Evolutionary conservation across 2,888 invertebrate species (phyloP).

Genomic region (Heliothis peltigera): DNA sequence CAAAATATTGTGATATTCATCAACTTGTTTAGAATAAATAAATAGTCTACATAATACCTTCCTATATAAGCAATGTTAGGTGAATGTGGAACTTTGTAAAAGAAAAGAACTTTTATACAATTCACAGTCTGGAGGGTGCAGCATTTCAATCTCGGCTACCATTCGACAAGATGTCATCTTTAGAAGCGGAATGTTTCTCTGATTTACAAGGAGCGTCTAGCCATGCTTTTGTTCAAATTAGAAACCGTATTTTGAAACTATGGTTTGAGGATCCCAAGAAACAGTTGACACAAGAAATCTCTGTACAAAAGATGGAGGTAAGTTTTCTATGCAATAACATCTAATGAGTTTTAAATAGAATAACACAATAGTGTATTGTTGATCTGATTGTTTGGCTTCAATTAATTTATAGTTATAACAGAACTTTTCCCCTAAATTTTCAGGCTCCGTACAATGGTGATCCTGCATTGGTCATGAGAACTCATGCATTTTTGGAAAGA

Average conservation of each 20-base stretch:
- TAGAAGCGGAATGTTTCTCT: conserved; percentile 97
- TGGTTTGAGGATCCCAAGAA: conserved; percentile 99
- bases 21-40: no score
- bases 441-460: conserved; percentile 98
- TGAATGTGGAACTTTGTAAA: no score
- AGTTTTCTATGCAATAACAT: conserved; percentile 20
- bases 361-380: no score
- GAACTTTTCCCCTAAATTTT: conserved; percentile 51
- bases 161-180: conserved; percentile 97
- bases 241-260: conserved; percentile 97
- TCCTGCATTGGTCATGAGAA: conserved; percentile 94
- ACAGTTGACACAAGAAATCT: conserved; percentile 95
- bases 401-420: background rate
- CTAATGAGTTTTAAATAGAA: no score
- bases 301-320: conserved; percentile 94
- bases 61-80: no score
- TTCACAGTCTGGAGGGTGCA: conserved; percentile 95
- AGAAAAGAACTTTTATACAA: no score
- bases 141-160: conserved; percentile 98
- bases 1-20: no score
- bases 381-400: background rate
- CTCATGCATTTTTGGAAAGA: conserved; percentile 97
- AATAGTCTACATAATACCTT: no score
- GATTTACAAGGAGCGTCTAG: conserved; percentile 96
- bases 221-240: conserved; percentile 96